These are phyloP conservation scores for Coptotermes formosanus DNA, from an alignment of 1,140 invertebrate genomes.

Conservation along the genomic window DNA sequence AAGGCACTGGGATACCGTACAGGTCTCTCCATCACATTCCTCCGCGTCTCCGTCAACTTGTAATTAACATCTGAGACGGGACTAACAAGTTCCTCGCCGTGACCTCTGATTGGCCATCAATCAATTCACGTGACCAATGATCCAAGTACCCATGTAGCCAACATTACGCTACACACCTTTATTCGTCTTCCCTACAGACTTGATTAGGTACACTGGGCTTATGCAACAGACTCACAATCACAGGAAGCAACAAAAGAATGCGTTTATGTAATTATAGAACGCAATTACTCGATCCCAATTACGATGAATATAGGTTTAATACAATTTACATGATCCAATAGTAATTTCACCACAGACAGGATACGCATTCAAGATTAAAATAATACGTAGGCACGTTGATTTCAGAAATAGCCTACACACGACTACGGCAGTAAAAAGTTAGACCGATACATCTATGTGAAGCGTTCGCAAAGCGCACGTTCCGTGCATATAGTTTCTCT, in stretches of 20 bases:
- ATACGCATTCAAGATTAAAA: background rate
- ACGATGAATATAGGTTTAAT: background rate
- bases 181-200: background rate
- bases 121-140: conserved; percentile 18
- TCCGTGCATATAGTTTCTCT: no score
- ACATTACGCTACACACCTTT: background rate
- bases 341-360: background rate
- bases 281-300: background rate
- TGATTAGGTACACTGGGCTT: background rate
- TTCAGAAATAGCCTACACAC: no score
- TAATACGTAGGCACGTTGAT: background rate
- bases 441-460: no score
- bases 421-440: no score
- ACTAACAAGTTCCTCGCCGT: conserved; percentile 1
- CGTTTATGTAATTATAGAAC: background rate
- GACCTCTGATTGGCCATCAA: conserved; percentile 12
- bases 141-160: background rate
- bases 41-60: background rate
- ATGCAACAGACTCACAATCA: background rate
- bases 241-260: background rate
- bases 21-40: background rate
- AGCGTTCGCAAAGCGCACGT: no score
- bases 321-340: background rate
- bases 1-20: no score
- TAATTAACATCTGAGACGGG: conserved; percentile 18